These are phyloP conservation scores for Phocoena sinus DNA, from an alignment of 2,113 vertebrate species.

Conservation along the genomic window DNA sequence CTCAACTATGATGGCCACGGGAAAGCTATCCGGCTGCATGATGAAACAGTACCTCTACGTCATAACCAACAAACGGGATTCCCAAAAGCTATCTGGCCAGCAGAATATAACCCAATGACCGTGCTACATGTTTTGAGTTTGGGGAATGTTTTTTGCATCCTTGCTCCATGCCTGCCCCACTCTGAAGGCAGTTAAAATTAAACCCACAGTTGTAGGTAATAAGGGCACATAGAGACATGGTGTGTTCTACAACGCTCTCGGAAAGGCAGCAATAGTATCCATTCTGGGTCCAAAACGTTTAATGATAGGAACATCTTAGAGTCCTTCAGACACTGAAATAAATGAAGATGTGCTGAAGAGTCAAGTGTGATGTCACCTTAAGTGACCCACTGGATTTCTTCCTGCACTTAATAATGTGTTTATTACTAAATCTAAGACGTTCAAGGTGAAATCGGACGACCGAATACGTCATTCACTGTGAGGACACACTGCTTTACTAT, in stretches of 20 bases:
- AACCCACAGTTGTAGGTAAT: neutral
- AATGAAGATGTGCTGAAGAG: too few species aligned
- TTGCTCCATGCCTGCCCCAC: rapidly evolving
- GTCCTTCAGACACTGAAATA: too few species aligned
- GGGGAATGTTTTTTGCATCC: neutral
- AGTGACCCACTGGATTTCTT: neutral
- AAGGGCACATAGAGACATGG: neutral
- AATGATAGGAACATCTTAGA: neutral
- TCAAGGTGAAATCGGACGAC: rapidly evolving
- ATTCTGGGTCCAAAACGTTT: neutral
- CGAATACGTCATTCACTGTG: neutral
- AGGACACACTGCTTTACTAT: rapidly evolving
- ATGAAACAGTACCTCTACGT: neutral
- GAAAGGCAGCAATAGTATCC: neutral
- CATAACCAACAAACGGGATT: neutral
- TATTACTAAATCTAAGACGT: neutral
- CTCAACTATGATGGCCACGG: neutral
- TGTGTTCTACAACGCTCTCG: too few species aligned
- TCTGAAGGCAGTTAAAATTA: neutral
- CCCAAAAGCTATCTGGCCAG: neutral
- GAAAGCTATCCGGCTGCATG: neutral
- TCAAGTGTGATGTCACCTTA: neutral
- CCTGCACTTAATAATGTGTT: neutral
- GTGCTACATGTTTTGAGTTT: too few species aligned
- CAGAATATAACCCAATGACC: neutral